Conservation (phyloP, 1,140 invertebrate genomes). For the Homarus americanus region DNA sequence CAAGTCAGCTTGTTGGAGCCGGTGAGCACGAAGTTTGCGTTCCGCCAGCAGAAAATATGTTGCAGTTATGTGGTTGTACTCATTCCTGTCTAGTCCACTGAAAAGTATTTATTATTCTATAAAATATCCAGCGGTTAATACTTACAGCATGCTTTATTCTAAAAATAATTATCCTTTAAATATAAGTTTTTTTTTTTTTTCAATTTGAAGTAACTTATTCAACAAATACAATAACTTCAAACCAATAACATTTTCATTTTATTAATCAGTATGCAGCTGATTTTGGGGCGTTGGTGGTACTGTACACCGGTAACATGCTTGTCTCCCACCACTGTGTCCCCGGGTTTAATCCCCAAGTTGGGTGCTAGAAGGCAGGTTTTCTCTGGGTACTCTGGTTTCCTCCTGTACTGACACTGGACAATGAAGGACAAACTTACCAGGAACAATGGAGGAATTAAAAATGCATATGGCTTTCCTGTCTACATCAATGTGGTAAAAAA, state of each 20-base stretch:
- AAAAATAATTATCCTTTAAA: neutral
- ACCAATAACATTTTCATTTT: neutral
- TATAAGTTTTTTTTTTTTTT: neutral
- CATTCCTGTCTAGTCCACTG: slow-evolving; percentile 95
- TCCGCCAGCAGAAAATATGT: slow-evolving; percentile 98
- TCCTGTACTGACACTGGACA: no score
- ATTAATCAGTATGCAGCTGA: neutral
- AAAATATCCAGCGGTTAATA: neutral
- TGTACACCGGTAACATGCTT: no score
- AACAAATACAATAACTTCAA: neutral
- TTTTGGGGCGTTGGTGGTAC: no score
- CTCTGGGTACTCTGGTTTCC: no score
- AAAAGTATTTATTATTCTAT: slow-evolving; percentile 30
- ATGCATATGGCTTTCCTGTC: no score
- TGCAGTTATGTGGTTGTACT: slow-evolving; percentile 98
- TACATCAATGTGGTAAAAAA: neutral
- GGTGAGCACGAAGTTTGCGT: slow-evolving; percentile 86
- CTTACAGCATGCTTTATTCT: neutral
- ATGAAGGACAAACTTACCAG: no score
- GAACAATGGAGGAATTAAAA: no score
- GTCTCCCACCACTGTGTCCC: no score
- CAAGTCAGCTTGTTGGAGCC: slow-evolving; percentile 56
- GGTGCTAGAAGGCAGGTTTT: no score
- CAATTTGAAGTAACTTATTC: neutral
- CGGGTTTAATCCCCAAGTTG: no score